A percentile compares a stretch with the other conserved stretches of the same genome.
Conservation (phyloP, 2,113 vertebrate genomes). For the Solenodon paradoxus region DNA sequence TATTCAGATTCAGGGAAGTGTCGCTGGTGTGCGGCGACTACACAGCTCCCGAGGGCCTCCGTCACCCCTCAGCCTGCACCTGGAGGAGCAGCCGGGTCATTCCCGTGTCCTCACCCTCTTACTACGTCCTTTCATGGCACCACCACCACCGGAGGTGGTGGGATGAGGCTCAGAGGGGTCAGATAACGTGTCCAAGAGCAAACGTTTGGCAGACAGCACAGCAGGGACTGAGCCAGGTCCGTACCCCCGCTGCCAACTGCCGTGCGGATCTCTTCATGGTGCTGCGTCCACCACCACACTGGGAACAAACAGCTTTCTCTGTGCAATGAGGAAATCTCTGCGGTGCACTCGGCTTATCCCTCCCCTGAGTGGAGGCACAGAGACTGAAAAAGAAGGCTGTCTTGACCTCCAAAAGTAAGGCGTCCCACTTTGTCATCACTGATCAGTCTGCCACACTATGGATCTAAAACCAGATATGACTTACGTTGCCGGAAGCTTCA, state of each 20-base stretch:
- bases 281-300: fast-evolving
- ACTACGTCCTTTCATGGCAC: not conserved
- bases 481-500: constrained; percentile 86
- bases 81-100: not conserved
- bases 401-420: not conserved
- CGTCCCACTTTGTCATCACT: not conserved
- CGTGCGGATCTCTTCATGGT: fast-evolving
- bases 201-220: not conserved
- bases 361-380: not conserved
- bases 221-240: not conserved
- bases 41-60: no score
- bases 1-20: no score
- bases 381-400: constrained; percentile 14
- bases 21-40: no score
- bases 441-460: not conserved
- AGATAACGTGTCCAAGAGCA: not conserved
- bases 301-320: not conserved
- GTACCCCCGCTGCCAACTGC: no score
- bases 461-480: constrained; percentile 53
- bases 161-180: not conserved
- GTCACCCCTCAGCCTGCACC: fast-evolving
- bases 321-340: not conserved
- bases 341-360: not conserved
- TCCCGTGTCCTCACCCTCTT: not conserved
- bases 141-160: no score